Evolutionary conservation across 2,797 vertebrate species (phyloP).

Genomic region (Novumbra hubbsi): DNA sequence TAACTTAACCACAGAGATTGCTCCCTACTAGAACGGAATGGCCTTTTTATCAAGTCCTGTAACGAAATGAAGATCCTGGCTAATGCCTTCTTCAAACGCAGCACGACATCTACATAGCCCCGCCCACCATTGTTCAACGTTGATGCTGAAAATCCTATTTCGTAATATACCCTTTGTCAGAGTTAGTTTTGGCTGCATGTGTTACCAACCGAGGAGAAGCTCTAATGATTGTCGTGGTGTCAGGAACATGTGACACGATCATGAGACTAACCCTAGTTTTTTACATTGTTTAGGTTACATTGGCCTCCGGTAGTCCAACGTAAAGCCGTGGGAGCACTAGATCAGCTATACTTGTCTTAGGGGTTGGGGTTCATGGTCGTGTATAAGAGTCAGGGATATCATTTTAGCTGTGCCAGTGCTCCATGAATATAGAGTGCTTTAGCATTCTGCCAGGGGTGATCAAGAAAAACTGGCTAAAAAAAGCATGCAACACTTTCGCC

Average conservation of each 20-base stretch:
- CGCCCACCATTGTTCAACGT: neutral
- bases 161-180: neutral
- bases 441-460: neutral
- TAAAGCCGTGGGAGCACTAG: neutral
- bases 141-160: neutral
- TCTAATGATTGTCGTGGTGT: neutral
- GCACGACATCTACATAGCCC: slow-evolving; percentile 5
- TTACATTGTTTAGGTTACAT: neutral
- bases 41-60: too few relatives aligned
- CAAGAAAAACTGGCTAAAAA: neutral
- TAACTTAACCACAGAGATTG: neutral
- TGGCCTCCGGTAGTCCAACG: neutral
- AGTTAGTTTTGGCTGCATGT: neutral
- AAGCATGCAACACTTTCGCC: neutral
- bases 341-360: too few relatives aligned
- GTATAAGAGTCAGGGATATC: too few relatives aligned
- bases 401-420: neutral
- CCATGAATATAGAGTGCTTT: slow-evolving; percentile 28
- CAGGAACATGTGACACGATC: neutral
- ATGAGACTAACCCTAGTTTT: neutral
- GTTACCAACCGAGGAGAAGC: neutral
- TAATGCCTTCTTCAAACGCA: slow-evolving; percentile 39
- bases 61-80: slow-evolving; percentile 24
- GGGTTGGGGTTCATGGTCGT: too few relatives aligned
- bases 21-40: slow-evolving; percentile 35